phyloP scores from a whole-genome alignment of 2,113 vertebrate species.

The Semicossyphus pulcher region DNA sequence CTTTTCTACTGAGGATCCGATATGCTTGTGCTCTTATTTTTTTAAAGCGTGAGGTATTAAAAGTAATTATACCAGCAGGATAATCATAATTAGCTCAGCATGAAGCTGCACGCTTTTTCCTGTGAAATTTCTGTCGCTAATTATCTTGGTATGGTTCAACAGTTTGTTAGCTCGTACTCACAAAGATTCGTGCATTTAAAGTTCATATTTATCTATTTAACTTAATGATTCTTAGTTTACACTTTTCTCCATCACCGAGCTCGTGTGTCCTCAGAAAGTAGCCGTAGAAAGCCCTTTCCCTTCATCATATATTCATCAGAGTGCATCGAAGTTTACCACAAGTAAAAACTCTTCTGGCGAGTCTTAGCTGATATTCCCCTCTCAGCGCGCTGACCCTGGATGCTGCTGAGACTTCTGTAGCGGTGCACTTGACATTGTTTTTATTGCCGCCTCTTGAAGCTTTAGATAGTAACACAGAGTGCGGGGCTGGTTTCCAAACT shows the following conservation, averaged over 20 bases:
- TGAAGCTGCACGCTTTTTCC: conserved; percentile 35
- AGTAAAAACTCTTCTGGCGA: conserved; percentile 20
- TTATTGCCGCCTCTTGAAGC: conserved; percentile 26
- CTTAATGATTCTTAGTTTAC: conserved; percentile 33
- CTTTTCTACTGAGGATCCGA: conserved; percentile 33
- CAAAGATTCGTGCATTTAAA: conserved; percentile 5
- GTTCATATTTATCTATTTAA: conserved; percentile 26
- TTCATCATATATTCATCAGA: conserved; percentile 42
- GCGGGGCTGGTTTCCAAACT: conserved; percentile 41
- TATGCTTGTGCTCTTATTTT: conserved; percentile 6
- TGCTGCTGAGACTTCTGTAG: conserved; percentile 28
- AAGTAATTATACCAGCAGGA: conserved; percentile 71
- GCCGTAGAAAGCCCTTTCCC: background rate
- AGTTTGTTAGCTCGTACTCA: conserved; percentile 34
- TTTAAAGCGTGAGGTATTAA: conserved; percentile 56
- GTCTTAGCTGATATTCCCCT: background rate
- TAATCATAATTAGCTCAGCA: conserved; percentile 70
- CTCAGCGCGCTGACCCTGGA: conserved; percentile 6
- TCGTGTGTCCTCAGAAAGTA: conserved; percentile 5
- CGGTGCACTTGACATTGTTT: conserved; percentile 22
- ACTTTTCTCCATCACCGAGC: background rate
- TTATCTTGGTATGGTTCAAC: conserved; percentile 60
- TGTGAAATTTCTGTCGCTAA: conserved; percentile 34
- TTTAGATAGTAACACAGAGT: conserved; percentile 34
- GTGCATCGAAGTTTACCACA: conserved; percentile 10